A percentile compares a stretch with the other conserved stretches of the same genome.
Conservation (phyloP, 1,140 invertebrate genomes). For the Cydia pomonella region DNA sequence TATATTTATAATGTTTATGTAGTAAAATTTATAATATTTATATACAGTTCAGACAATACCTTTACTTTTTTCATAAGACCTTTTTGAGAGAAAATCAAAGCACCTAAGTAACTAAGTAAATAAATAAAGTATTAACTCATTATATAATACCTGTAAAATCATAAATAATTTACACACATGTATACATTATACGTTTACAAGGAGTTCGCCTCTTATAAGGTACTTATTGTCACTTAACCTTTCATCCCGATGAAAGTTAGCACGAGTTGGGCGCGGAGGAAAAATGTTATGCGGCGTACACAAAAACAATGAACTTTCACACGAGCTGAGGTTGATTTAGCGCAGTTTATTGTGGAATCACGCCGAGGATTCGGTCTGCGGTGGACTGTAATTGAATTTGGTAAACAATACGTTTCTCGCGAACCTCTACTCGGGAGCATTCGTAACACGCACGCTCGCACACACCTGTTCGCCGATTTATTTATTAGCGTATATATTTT, state of each 20-base stretch:
- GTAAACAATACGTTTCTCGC: conserved; percentile 74
- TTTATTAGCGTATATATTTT: conserved; percentile 34
- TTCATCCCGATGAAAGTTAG: conserved; percentile 27
- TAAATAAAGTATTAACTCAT: not conserved
- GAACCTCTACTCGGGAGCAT: conserved; percentile 43
- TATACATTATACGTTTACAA: not conserved
- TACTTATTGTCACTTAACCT: conserved; percentile 18
- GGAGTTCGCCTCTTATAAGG: not conserved
- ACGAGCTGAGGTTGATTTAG: conserved; percentile 65
- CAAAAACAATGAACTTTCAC: conserved; percentile 78
- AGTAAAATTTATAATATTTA: not conserved
- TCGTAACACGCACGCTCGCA: conserved; percentile 50
- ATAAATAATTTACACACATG: not conserved
- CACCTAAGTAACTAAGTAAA: not conserved
- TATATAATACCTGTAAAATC: not conserved
- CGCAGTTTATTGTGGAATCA: conserved; percentile 67
- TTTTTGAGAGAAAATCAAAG: conserved; percentile 37
- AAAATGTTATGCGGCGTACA: conserved; percentile 50
- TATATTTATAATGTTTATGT: not conserved
- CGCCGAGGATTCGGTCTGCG: conserved; percentile 55
- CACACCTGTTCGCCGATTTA: conserved; percentile 56
- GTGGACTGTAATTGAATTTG: conserved; percentile 74
- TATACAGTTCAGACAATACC: conserved; percentile 39
- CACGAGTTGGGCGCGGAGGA: conserved; percentile 36
- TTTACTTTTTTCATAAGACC: conserved; percentile 43